Evolutionary conservation across 2,797 vertebrate genomes (phyloP).

Genomic region (Lagocephalus sceleratus): DNA sequence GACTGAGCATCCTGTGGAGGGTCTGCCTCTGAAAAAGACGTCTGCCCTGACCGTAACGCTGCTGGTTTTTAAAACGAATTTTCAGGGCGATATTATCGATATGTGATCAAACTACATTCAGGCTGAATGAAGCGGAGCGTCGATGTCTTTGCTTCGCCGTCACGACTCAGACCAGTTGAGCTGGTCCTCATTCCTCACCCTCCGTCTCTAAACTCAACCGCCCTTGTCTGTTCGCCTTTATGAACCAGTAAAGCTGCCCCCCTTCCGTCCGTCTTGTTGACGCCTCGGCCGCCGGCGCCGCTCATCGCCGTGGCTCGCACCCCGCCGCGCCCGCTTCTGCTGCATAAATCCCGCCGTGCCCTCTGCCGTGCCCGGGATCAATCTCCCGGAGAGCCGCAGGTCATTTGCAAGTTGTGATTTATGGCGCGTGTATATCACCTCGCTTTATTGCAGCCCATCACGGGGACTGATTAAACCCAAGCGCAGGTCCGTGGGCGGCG

Average conservation of each 20-base stretch:
- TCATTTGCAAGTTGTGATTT: conserved; percentile 64
- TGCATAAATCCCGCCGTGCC: conserved; percentile 66
- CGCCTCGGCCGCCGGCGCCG: conserved; percentile 6
- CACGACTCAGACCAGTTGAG: too few relatives aligned
- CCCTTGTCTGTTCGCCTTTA: too few relatives aligned
- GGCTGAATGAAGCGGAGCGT: too few relatives aligned
- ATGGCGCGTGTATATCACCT: conserved; percentile 39
- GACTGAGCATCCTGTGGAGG: too few relatives aligned
- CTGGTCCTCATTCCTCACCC: too few relatives aligned
- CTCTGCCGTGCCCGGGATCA: conserved; percentile 44
- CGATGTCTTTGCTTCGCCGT: too few relatives aligned
- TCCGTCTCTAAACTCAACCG: too few relatives aligned
- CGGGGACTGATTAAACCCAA: conserved; percentile 59
- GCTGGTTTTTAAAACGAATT: too few relatives aligned
- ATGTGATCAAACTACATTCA: too few relatives aligned
- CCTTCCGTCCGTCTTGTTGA: conserved; percentile 20
- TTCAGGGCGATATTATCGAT: too few relatives aligned
- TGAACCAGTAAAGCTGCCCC: conserved; percentile 17
- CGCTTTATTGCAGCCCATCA: conserved; percentile 57
- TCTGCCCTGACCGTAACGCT: too few relatives aligned
- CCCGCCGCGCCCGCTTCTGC: conserved; percentile 30
- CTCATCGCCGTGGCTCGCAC: conserved; percentile 32
- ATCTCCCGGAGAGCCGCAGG: conserved; percentile 43
- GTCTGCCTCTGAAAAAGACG: too few relatives aligned
- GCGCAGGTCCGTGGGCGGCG: conserved; percentile 33